A percentile compares a stretch with the other conserved stretches of the same genome.
Evolutionary conservation across 2,888 invertebrate species (phyloP).

Genomic region (Oscheius sp.): DNA sequence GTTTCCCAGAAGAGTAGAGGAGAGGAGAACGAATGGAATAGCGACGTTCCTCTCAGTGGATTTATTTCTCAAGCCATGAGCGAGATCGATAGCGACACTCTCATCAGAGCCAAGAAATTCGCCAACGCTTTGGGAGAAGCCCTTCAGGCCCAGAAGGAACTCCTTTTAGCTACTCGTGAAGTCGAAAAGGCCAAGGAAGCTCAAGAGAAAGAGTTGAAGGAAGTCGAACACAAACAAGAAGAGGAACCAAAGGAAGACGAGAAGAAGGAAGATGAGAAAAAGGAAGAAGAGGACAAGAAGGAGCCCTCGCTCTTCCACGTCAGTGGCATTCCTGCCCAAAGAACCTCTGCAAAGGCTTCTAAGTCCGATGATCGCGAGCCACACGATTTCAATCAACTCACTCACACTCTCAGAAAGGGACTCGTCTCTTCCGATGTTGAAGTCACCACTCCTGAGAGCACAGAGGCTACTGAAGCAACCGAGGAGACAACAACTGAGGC

Average conservation of each 20-base stretch:
- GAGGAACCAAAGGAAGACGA: neutral
- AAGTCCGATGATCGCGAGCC: neutral
- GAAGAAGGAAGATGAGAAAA: neutral
- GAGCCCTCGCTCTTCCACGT: neutral
- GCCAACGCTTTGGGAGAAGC: constrained; percentile 26
- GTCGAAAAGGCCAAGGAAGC: constrained; percentile 19
- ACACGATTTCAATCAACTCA: constrained; percentile 14
- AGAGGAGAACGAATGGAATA: constrained; percentile 15
- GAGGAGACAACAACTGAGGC: neutral
- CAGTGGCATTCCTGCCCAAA: neutral
- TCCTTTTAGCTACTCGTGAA: constrained; percentile 18
- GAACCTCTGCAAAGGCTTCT: constrained; percentile 2
- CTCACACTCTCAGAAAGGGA: constrained; percentile 5
- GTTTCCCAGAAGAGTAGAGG: neutral
- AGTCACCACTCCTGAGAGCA: neutral
- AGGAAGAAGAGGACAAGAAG: neutral
- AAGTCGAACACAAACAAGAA: neutral
- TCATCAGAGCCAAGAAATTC: constrained; percentile 31
- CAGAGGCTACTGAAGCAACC: neutral
- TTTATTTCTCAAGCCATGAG: neutral
- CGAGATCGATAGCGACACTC: constrained; percentile 26
- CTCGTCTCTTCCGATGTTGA: neutral
- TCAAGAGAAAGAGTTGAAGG: constrained; percentile 5
- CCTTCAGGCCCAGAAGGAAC: constrained; percentile 26
- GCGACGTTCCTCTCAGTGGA: neutral